Percentiles rank a stretch among this genome's conserved stretches.
These are phyloP conservation scores for Camponotus vicinus DNA, from an alignment of 1,140 invertebrate genomes.

Conservation along the genomic window DNA sequence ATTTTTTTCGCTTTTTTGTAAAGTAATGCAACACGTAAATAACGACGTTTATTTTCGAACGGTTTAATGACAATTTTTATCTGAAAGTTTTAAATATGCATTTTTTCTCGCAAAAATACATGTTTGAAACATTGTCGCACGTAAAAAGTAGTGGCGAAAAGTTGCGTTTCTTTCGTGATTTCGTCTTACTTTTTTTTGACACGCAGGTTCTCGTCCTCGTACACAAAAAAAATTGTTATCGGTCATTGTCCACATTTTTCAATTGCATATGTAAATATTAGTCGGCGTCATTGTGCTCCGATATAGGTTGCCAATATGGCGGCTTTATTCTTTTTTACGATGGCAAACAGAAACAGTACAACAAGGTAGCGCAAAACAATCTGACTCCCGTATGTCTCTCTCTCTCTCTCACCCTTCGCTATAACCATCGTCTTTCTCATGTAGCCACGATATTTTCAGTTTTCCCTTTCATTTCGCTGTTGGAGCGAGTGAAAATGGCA, in stretches of 20 bases:
- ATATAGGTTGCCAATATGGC: slow-evolving; percentile 81
- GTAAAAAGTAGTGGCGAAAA: background rate
- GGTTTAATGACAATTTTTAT: background rate
- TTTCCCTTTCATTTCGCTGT: slow-evolving; percentile 11
- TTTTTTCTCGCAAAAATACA: slow-evolving; percentile 19
- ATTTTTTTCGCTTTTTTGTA: background rate
- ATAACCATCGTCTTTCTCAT: background rate
- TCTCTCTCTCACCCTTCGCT: background rate
- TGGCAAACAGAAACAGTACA: slow-evolving; percentile 72
- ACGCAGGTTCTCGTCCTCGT: slow-evolving; percentile 3
- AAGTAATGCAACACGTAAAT: slow-evolving; percentile 6
- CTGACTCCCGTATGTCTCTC: slow-evolving; percentile 40
- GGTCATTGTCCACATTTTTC: slow-evolving; percentile 77
- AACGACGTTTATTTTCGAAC: slow-evolving; percentile 41
- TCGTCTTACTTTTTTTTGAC: background rate
- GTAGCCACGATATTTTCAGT: slow-evolving; percentile 27
- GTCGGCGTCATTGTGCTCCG: slow-evolving; percentile 77
- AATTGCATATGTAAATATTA: slow-evolving; percentile 75
- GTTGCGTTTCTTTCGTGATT: slow-evolving; percentile 6
- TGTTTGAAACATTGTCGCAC: background rate
- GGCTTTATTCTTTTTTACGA: slow-evolving; percentile 59
- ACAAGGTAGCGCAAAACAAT: slow-evolving; percentile 81
- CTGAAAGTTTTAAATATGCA: background rate
- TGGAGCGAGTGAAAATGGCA: slow-evolving; percentile 19
- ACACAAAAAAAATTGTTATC: slow-evolving; percentile 64